phyloP scores from a whole-genome alignment of 2,888 invertebrate genomes.

The Agrilus cyanescens region DNA sequence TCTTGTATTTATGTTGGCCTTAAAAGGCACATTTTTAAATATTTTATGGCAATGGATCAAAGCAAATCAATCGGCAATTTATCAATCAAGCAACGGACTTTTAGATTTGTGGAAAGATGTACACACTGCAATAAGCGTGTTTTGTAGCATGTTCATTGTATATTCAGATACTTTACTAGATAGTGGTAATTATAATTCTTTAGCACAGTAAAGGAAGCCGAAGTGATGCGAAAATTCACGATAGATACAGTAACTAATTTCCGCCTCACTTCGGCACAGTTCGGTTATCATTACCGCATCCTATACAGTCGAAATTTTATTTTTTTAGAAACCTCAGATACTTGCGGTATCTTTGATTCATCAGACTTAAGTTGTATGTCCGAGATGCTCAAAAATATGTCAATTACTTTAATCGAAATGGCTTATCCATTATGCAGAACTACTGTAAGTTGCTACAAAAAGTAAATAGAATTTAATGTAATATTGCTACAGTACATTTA shows the following conservation, averaged over 20 bases:
- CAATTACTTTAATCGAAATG: slow-evolving; percentile 31
- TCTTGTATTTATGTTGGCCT: slow-evolving; percentile 31
- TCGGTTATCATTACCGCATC: too few species aligned
- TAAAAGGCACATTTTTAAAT: slow-evolving; percentile 30
- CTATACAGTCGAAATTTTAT: too few species aligned
- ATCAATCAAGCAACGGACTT: slow-evolving; percentile 24
- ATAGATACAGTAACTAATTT: too few species aligned
- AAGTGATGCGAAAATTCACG: too few species aligned
- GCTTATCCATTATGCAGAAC: slow-evolving; percentile 36
- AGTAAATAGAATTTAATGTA: background rate
- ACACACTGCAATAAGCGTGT: slow-evolving; percentile 31
- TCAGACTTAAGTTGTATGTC: slow-evolving; percentile 30
- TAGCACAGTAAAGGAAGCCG: too few species aligned
- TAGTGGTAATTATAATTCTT: slow-evolving; percentile 23
- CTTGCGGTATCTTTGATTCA: slow-evolving; percentile 31
- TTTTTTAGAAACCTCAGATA: slow-evolving; percentile 31
- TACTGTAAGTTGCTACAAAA: slow-evolving; percentile 22
- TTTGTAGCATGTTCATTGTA: slow-evolving; percentile 36
- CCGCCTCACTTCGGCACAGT: too few species aligned
- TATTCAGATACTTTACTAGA: slow-evolving; percentile 35
- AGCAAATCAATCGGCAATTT: slow-evolving; percentile 20
- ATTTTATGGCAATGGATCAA: slow-evolving; percentile 30
- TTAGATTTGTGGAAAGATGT: slow-evolving; percentile 29
- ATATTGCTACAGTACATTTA: too few species aligned
- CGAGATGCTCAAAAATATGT: slow-evolving; percentile 29